These are phyloP conservation scores for Ctenopoma multispine DNA, from an alignment of 2,797 vertebrate genomes.

Conservation along the genomic window DNA sequence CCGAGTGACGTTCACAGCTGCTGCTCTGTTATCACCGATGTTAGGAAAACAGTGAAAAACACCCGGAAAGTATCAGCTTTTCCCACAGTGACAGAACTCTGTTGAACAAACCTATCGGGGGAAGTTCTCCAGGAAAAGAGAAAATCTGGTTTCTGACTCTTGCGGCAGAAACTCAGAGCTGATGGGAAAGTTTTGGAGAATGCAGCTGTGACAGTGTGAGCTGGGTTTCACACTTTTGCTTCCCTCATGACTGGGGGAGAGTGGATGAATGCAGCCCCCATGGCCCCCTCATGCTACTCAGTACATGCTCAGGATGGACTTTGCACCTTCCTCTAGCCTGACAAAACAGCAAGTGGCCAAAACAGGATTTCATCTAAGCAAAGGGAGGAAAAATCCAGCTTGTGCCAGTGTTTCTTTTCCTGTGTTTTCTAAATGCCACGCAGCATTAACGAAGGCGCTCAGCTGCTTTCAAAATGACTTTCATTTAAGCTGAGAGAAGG, in stretches of 20 bases:
- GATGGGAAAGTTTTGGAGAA: slow-evolving; percentile 61
- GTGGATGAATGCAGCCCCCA: slow-evolving; percentile 71
- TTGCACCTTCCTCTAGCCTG: slow-evolving; percentile 55
- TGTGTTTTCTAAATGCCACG: slow-evolving; percentile 63
- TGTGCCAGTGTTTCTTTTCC: slow-evolving; percentile 51
- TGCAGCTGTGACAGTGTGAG: slow-evolving; percentile 14
- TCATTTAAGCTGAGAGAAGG: slow-evolving; percentile 48
- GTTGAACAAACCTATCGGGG: slow-evolving; percentile 56
- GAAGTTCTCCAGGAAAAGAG: slow-evolving; percentile 67
- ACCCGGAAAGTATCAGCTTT: slow-evolving; percentile 70
- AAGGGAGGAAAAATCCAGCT: slow-evolving; percentile 36
- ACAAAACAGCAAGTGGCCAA: slow-evolving; percentile 53
- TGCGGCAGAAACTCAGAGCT: slow-evolving; percentile 1
- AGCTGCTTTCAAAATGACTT: slow-evolving; percentile 63
- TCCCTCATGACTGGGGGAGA: slow-evolving; percentile 74
- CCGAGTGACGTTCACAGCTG: slow-evolving; percentile 53
- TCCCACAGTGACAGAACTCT: slow-evolving; percentile 33
- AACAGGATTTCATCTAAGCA: slow-evolving; percentile 63
- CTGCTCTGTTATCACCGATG: slow-evolving; percentile 63
- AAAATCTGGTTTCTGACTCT: slow-evolving; percentile 61
- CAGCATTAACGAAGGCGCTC: slow-evolving; percentile 58
- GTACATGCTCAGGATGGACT: slow-evolving; percentile 62
- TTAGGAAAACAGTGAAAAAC: slow-evolving; percentile 68
- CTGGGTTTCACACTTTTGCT: slow-evolving; percentile 42
- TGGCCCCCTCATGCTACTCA: slow-evolving; percentile 34